Conservation (phyloP, 2,797 vertebrate genomes). For the Pangasius mekongensis region DNA sequence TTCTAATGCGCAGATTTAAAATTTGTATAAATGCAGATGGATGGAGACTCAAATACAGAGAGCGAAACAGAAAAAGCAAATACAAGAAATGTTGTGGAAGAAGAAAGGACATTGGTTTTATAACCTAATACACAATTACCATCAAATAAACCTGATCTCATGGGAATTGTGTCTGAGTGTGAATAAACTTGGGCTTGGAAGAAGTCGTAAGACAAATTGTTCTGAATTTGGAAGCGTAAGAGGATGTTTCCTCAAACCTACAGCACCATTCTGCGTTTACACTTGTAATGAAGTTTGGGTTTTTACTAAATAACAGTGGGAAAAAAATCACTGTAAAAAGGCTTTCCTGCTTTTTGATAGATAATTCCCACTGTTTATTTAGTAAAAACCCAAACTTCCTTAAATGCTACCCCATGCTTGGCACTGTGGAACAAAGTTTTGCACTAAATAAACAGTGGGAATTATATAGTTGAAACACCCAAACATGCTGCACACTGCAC, state of each 20-base stretch:
- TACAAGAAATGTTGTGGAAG: neutral
- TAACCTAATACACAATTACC: neutral
- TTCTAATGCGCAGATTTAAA: neutral
- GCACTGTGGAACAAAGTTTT: neutral
- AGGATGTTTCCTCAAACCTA: neutral
- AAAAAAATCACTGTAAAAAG: neutral
- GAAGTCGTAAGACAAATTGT: neutral
- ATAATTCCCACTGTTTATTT: neutral
- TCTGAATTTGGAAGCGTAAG: neutral
- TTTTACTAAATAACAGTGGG: neutral
- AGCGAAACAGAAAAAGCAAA: neutral
- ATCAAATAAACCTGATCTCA: too few relatives aligned
- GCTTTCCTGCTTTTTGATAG: neutral
- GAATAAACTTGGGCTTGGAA: neutral
- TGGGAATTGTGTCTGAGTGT: neutral
- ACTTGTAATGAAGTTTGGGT: neutral
- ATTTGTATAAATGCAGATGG: neutral
- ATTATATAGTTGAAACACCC: neutral
- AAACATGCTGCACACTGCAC: neutral
- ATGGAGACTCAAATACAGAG: neutral
- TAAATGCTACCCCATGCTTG: neutral
- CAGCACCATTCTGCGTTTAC: neutral
- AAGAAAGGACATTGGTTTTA: neutral
- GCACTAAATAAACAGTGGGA: neutral
- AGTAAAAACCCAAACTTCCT: neutral